These are phyloP conservation scores for Cepaea hortensis DNA, from an alignment of 2,888 invertebrate species.

Conservation along the genomic window DNA sequence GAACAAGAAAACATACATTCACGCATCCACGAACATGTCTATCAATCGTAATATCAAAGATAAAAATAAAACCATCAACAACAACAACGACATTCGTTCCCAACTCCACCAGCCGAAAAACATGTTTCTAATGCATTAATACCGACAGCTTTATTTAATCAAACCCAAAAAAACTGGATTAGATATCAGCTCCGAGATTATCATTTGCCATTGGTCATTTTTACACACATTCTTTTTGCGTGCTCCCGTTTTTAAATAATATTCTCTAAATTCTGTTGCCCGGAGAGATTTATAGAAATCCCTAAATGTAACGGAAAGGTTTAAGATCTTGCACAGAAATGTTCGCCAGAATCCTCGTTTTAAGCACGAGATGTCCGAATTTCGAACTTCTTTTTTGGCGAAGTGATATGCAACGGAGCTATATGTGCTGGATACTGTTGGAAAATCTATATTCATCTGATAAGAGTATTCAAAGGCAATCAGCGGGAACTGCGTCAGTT, in stretches of 20 bases:
- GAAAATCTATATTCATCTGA: background rate
- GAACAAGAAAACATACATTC: too few species aligned
- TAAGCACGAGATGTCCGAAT: background rate
- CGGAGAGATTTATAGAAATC: background rate
- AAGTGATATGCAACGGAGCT: background rate
- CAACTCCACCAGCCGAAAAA: too few species aligned
- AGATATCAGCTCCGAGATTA: background rate
- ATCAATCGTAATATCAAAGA: too few species aligned
- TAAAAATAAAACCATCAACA: too few species aligned
- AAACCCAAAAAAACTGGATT: background rate
- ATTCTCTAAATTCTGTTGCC: background rate
- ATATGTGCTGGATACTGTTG: background rate
- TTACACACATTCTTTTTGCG: background rate
- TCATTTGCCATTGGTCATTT: background rate
- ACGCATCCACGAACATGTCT: too few species aligned
- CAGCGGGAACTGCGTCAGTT: background rate
- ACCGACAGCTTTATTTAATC: background rate
- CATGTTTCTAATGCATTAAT: too few species aligned
- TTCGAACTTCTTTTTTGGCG: background rate
- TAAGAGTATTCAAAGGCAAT: conserved; percentile 4
- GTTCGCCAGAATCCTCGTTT: background rate
- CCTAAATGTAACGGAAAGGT: conserved; percentile 8
- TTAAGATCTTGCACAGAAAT: background rate
- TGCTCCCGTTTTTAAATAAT: background rate
- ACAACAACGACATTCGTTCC: too few species aligned